Evolutionary conservation across 2,888 invertebrate species (phyloP).

Genomic region (Eurois occulta): DNA sequence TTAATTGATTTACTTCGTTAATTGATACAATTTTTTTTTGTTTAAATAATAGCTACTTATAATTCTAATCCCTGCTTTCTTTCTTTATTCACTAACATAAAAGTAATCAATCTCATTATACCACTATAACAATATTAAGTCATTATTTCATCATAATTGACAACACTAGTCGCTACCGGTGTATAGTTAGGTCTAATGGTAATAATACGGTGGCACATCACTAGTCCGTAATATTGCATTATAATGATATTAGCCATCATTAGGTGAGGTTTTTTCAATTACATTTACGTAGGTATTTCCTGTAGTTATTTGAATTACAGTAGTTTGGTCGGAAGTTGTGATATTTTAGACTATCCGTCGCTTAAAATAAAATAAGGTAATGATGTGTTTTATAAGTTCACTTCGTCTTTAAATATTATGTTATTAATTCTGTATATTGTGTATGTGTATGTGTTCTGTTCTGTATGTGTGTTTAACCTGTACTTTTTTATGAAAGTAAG

Average conservation of each 20-base stretch:
- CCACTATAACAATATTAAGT: conserved; percentile 16
- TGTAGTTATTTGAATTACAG: conserved; percentile 23
- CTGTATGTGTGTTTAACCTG: too few species aligned
- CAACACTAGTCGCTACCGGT: conserved; percentile 16
- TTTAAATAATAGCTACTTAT: neutral
- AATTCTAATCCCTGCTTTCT: neutral
- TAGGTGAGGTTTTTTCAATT: conserved; percentile 28
- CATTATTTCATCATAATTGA: conserved; percentile 18
- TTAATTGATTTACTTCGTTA: too few species aligned
- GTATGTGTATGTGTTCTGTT: too few species aligned
- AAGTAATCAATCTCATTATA: conserved; percentile 4
- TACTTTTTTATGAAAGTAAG: too few species aligned
- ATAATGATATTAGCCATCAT: conserved; percentile 55
- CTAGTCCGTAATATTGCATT: conserved; percentile 49
- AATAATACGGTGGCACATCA: conserved; percentile 45
- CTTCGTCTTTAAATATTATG: too few species aligned
- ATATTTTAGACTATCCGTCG: too few species aligned
- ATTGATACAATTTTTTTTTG: too few species aligned
- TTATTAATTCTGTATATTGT: too few species aligned
- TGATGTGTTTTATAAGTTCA: too few species aligned
- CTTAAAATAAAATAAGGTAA: too few species aligned
- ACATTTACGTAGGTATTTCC: conserved; percentile 47
- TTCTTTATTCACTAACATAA: neutral
- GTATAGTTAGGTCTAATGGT: conserved; percentile 31
- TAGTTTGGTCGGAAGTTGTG: conserved; percentile 6